Base-by-base conservation (phyloP, 2,113 vertebrate species). In the Percopsis transmontana region DNA sequence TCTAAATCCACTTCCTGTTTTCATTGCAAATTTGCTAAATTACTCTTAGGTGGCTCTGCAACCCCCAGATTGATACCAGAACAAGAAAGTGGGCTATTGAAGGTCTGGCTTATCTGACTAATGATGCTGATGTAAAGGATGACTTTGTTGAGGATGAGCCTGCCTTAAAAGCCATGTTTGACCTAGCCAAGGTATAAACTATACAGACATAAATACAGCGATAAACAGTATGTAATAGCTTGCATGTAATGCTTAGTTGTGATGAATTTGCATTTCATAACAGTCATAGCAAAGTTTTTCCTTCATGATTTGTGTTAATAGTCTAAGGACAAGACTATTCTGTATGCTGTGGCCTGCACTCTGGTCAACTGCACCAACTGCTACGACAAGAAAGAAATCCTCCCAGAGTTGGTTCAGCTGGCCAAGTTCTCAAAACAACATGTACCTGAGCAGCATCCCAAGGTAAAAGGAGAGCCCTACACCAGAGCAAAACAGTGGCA, bases 381-480 rank as follows among this genome's bases (percentile, higher is more conserved):
- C 88, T 99, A 99, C 0, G 97, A 99, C 0, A 96, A 97, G 74
- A 97, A 98, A 77, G 98, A 99, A 3, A 93, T 98, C 52, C 68
- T 99, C 54, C 97, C 97, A 0, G 97, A 99, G 82, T 88, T 98
- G 60, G 94, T 98, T n/a, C 95, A 99, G 65, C 90, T 99, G 9
- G 97, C 97, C 58, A 96, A 97, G 67, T 99, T 99, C 81, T 98
- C 97, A 74, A 99, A 99, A 86, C 97, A 99, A 65, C 97, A 99
- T 0, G 97, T 99, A 7, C 97, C 97, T 0, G 96, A 99, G 83
- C 94, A 97, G 65, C 97, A 99, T 40, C 97, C 97, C 0, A 99
- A 99, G 94, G 97, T 97, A 91, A 63, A 12, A 53, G 3, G 0
- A 51, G 10, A 52, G 39, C 27, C 16, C 11, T 18, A 82, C 66